Conservation (phyloP, 2,797 vertebrate genomes). For the Chelon labrosus region DNA sequence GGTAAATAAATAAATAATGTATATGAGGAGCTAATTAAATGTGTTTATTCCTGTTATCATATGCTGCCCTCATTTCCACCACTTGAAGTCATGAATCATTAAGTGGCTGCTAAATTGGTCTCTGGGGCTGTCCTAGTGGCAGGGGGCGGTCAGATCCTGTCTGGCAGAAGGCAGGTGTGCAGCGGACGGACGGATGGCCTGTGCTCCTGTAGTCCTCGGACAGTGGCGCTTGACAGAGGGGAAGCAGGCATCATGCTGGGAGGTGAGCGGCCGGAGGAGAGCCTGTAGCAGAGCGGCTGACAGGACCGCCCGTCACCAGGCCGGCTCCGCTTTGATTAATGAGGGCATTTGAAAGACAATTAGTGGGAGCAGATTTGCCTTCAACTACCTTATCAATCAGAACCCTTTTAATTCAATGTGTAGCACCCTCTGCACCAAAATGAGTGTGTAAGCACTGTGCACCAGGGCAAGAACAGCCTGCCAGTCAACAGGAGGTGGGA, state of each 20-base stretch:
- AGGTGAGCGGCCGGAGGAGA: conserved; percentile 88
- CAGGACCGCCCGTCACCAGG: conserved; percentile 88
- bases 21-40: conserved; percentile 94
- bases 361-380: conserved; percentile 96
- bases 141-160: conserved; percentile 90
- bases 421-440: conserved; percentile 81
- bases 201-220: conserved; percentile 78
- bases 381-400: conserved; percentile 97
- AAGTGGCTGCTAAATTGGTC: conserved; percentile 97
- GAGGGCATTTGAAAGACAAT: conserved; percentile 99
- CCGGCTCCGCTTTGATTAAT: conserved; percentile 93
- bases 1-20: conserved; percentile 91
- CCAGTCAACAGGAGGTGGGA: conserved; percentile 65
- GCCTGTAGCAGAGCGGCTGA: conserved; percentile 87
- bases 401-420: conserved; percentile 91
- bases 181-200: conserved; percentile 85
- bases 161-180: conserved; percentile 92
- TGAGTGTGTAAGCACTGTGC: conserved; percentile 82
- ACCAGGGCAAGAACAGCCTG: conserved; percentile 79
- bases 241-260: conserved; percentile 90
- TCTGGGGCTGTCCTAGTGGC: conserved; percentile 88
- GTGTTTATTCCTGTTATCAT: conserved; percentile 97
- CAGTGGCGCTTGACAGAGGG: conserved; percentile 79
- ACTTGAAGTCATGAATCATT: conserved; percentile 97
- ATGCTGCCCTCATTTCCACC: conserved; percentile 93